These are phyloP conservation scores for Ageneiosus marmoratus DNA, from an alignment of 2,113 vertebrate genomes.

Conservation along the genomic window DNA sequence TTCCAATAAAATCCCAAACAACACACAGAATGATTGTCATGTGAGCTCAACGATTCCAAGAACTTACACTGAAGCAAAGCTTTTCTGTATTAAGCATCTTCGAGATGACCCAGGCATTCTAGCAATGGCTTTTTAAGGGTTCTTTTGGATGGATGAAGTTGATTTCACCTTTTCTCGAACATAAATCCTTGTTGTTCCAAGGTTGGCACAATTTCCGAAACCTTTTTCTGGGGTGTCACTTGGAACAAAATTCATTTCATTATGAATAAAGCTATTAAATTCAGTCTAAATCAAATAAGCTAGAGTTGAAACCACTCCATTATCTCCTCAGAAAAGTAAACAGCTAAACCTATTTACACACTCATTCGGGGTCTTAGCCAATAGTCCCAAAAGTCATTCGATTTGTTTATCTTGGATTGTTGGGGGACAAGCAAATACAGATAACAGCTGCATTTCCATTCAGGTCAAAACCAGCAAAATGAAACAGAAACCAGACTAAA, in stretches of 20 bases:
- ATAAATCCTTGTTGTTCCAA: neutral
- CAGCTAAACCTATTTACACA: neutral
- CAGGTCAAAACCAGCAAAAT: neutral
- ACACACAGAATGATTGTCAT: no score
- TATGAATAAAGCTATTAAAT: neutral
- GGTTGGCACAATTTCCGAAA: neutral
- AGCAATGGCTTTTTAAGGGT: neutral
- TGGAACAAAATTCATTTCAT: neutral
- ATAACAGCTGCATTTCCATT: neutral
- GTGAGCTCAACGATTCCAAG: neutral
- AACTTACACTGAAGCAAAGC: neutral
- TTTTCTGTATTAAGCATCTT: neutral
- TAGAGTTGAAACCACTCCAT: neutral
- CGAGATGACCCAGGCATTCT: no score
- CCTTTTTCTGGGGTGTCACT: neutral
- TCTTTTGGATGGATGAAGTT: neutral
- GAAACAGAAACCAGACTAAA: neutral
- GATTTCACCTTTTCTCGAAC: neutral
- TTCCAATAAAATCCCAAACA: no score
- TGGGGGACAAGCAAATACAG: neutral
- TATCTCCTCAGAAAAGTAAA: conserved; percentile 9
- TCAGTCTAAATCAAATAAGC: neutral
- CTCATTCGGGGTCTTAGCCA: neutral
- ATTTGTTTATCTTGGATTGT: conserved; percentile 11
- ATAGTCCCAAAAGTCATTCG: neutral